Base-by-base conservation (phyloP, 2,113 vertebrate species). In the Callipepla californica region DNA sequence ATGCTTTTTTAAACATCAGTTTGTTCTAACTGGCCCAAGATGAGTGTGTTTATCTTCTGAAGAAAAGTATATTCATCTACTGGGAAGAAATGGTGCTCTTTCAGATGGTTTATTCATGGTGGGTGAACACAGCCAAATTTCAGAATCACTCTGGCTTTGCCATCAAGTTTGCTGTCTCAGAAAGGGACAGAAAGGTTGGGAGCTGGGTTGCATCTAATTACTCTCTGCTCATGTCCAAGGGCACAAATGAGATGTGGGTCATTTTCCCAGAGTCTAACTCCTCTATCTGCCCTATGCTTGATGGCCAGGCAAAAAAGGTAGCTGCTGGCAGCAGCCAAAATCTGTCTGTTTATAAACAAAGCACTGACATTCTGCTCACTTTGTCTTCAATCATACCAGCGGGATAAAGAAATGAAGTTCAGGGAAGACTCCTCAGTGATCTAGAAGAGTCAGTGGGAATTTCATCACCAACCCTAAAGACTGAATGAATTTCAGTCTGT, bases 31-130 rank as follows among this genome's bases (percentile, higher is more conserved):
- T 69, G 34, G 70, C 65, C 87, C 59, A 57, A 72, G 57, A 61
- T 95, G 75, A 23, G n/a, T 68, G 14, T 38, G 72, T 82, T 87
- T 78, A 81, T 77, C 97, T 94, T 80, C 62, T 76, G 81, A 44
- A 89, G 34, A 82, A 89, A 95, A 73, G 55, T 55, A 36, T 30
- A 82, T 34, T 26, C 85, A 92, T 59, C 28, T 63, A 32, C 76
- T 93, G 87, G 91, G 34, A 22, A 79, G 86, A 90, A 74, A 72
- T 63, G 78, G 5, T n/a, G 69, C 47, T 55, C 18, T 93, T 66
- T 93, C 73, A 55, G 18, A 72, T 51, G 58, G 20, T 91, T 89
- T 94, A 93, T 92, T 80, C 87, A 47, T 50, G 34, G 7, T 67
- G 62, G 53, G 30, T 83, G 69, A 88, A 90, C 83, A 44, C 30